Base-by-base conservation (phyloP, 2,888 invertebrate genomes). In the Drosophila mayaguana region DNA sequence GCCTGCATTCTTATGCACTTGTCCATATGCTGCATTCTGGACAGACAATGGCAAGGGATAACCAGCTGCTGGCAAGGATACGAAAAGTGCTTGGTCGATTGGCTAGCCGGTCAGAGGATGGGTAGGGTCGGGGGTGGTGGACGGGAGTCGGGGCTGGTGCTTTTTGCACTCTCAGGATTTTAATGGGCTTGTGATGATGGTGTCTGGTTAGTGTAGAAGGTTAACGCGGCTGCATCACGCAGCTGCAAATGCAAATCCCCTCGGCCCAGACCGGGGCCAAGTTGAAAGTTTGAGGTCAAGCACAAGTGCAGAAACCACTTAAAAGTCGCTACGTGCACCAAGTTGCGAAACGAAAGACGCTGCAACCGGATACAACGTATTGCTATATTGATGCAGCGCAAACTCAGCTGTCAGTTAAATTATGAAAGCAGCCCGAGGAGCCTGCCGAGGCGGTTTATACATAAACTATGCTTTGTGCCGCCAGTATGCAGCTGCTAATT, bases 201-300 rank as follows among this genome's bases (percentile, higher is more conserved):
- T 28, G 36, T 43, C 45, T 48, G 54, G 48, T 50, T 45, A 16
- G 63, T n/a, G 57, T 60, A 36, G 45, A 28, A 46, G 57, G 57
- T 46, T 61, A 25, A 16, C 56, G 62, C 57, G 46, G 32, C 46
- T 22, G 28, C 55, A 59, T 11, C 32, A 32, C 67, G 63, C 66
- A 73, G 60, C 48, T 45, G 55, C 68, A 54, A 62, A 72, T 78
- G 84, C 68, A 73, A 74, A 73, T 69, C 68, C 68, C 68, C 68
- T 53, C 16, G 25, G 53, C n/a, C 9, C 38, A 59, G 38, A 51
- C n/a, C 66, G 63, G 55, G 43, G 48, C 46, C 42, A 55, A 72
- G 81, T 69, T 71, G 73, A 87, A 50, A 82, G 82, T 88, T 83
- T 80, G 88, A 86, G 88, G 85, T 83, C 83, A 86, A 69, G 66